Evolutionary conservation across 2,888 invertebrate species (phyloP), one percentile per base, ranked within the genome.

Genomic region (Therioaphis trifolii): DNA sequence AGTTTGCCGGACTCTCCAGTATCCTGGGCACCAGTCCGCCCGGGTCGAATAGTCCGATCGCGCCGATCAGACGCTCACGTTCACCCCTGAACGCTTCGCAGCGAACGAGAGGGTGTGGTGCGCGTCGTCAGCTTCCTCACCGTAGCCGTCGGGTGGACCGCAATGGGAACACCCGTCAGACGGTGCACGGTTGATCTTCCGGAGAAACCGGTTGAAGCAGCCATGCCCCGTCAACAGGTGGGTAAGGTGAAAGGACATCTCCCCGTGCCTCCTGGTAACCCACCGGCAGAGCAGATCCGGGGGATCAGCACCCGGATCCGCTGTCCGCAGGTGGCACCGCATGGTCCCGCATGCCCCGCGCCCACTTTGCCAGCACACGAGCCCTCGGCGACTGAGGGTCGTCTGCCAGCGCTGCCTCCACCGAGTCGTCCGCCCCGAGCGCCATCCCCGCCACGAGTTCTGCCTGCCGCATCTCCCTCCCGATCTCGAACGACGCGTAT

Each of bases 201-300:
- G n/a, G n/a, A n/a, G n/a, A n/a, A n/a, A n/a, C n/a, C n/a, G n/a
- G n/a, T 72, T 72, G 12, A 52, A 72, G 7, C 72, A 72, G 2
- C 27, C 72, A n/a, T 72, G 72, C 9, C 52, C 52, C 49, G 72
- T 52, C 63, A 35, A 21, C 0, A 55, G 55, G 9, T 55, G 55
- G 1, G 21, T 21, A 11, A 55, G 7, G 9, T 55, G 55, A 21
- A 55, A 55, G 55, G 9, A 21, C 21, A 55, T 55, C 21, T 55
- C 55, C 55, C 55, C 55, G 9, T 55, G 55, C 15, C 52, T 9
- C 4, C 46, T 46, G 11, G 46, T 4, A 46, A 46, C 2, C 7
- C 12, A 4, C 46, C 14, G 46, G 46, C n/a, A n/a, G n/a, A n/a
- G n/a, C n/a, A n/a, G n/a, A n/a, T n/a, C n/a, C n/a, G n/a, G n/a